Conservation (phyloP, 2,888 invertebrate genomes). For the Polyommatus iphigenia region DNA sequence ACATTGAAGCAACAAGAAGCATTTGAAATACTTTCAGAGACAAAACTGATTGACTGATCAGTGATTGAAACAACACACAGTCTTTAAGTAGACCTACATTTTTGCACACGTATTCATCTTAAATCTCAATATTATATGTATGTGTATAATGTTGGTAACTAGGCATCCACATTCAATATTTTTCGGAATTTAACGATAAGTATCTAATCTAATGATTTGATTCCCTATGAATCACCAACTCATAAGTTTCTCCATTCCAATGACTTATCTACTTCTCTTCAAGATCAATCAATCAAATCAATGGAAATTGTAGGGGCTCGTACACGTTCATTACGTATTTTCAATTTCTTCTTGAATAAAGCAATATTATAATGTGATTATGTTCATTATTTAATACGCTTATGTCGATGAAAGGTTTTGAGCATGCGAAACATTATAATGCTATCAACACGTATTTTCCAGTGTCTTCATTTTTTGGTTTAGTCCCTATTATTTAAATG, state of each 20-base stretch:
- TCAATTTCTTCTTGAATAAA: constrained; percentile 29
- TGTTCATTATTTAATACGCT: constrained; percentile 16
- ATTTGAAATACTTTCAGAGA: no score
- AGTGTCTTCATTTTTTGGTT: not conserved
- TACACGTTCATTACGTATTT: constrained; percentile 32
- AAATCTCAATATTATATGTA: no score
- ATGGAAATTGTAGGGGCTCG: not conserved
- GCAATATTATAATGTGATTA: constrained; percentile 6
- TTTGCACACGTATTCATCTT: no score
- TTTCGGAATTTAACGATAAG: no score
- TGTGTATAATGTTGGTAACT: no score
- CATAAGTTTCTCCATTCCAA: not conserved
- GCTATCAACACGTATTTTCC: not conserved
- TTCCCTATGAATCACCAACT: no score
- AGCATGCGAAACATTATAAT: not conserved
- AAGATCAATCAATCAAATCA: not conserved
- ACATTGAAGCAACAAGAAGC: no score
- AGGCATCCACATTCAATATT: no score
- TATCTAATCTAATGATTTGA: no score
- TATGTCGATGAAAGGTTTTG: constrained; percentile 7
- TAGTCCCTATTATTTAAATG: not conserved
- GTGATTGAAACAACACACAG: no score
- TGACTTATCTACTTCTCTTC: not conserved
- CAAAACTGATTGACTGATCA: no score
- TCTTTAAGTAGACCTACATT: no score